phyloP scores from a whole-genome alignment of 2,797 vertebrate species.

The Macroramphosus scolopax region DNA sequence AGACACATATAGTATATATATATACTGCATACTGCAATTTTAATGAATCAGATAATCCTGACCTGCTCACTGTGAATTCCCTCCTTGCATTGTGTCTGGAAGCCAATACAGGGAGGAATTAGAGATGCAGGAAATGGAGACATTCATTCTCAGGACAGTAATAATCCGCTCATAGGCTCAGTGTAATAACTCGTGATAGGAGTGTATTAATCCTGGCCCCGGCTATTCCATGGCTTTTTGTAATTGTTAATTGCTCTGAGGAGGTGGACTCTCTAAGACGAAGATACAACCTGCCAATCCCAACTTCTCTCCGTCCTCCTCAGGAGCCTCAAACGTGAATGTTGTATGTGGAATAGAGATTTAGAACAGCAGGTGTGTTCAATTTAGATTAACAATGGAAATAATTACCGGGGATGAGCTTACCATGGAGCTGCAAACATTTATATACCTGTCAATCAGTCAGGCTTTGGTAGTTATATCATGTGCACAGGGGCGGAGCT shows the following conservation, averaged over 20 bases:
- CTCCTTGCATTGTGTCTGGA: conserved; percentile 20
- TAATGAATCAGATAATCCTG: conserved; percentile 18
- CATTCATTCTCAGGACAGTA: conserved; percentile 50
- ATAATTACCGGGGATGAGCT: conserved; percentile 57
- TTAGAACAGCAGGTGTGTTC: conserved; percentile 55
- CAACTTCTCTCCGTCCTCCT: conserved; percentile 24
- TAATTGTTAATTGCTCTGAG: conserved; percentile 69
- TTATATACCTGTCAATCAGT: conserved; percentile 50
- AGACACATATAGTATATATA: neutral
- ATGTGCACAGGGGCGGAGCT: conserved; percentile 16
- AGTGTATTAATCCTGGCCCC: conserved; percentile 71
- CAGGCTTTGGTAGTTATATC: conserved; percentile 46
- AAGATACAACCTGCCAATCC: conserved; percentile 48
- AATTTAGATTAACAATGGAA: conserved; percentile 53
- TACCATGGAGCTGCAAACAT: conserved; percentile 48
- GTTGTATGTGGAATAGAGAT: conserved; percentile 41
- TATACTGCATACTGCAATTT: conserved; percentile 13
- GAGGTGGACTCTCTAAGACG: conserved; percentile 30
- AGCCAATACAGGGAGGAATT: conserved; percentile 22
- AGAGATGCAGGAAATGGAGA: conserved; percentile 46
- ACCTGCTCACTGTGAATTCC: conserved; percentile 32
- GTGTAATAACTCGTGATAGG: conserved; percentile 72
- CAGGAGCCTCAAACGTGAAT: conserved; percentile 18
- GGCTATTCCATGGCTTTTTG: conserved; percentile 57
- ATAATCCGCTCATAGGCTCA: conserved; percentile 71